Evolutionary conservation across 2,797 vertebrate genomes (phyloP), one percentile per base, ranked within the genome.

Genomic region (Brotula barbata): DNA sequence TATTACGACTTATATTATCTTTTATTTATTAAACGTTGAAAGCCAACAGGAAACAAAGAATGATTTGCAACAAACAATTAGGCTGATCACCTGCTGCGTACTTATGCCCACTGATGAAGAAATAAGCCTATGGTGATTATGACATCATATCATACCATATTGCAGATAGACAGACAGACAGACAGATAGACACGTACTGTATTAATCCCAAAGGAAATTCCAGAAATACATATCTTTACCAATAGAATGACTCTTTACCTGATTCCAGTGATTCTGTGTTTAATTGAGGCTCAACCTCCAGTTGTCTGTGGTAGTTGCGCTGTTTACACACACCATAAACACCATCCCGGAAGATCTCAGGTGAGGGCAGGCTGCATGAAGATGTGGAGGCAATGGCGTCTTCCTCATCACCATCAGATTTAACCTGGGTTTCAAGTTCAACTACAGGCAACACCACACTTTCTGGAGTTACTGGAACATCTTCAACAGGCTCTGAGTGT

Each of bases 301-400:
- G 21, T n/a, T n/a, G n/a, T n/a, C n/a, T n/a, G n/a, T n/a, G n/a
- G n/a, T n/a, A n/a, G n/a, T n/a, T n/a, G n/a, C n/a, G n/a, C n/a
- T n/a, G n/a, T n/a, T n/a, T n/a, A n/a, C n/a, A 82, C 80, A 72
- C 62, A 96, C 93, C 90, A 45, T 41, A 75, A 36, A 0, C 44
- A 45, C 91, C 86, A 42, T 77, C 76, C 80, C 88, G 82, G 76
- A 96, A 93, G 40, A 87, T 85, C 87, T 98, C 96, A 5, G 94
- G 93, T 19, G 93, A 94, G 2, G 91, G 71, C 13, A 83, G 81
- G 54, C 64, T 74, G 53, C 43, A 85, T 34, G 85, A 71, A 2
- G 33, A 43, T 36, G 34, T 11, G 10, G 70, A 80, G 13, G 16
- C 15, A 39, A 33, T 36, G 2, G 55, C 58, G 17, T 54, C 49